A percentile compares a stretch with the other conserved stretches of the same genome.
phyloP scores from a whole-genome alignment of 2,113 vertebrate species.

The Cryptomyrus ogoouensis region DNA sequence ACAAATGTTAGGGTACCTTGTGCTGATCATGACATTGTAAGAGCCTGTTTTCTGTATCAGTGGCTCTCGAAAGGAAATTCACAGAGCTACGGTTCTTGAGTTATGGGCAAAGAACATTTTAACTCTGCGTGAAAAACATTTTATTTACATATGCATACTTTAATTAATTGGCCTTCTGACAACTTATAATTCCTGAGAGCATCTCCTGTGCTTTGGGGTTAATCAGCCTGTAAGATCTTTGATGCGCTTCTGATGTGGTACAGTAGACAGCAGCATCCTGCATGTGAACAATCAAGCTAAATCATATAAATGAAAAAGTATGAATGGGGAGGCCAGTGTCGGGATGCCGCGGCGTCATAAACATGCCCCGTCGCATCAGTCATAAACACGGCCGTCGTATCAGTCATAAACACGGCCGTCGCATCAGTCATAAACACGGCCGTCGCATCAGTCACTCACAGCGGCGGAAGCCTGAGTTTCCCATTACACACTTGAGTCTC shows the following conservation, averaged over 20 bases:
- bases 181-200: not conserved
- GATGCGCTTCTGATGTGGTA: not conserved
- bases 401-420: not conserved
- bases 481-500: conserved; percentile 9
- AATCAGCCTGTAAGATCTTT: not conserved
- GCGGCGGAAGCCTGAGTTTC: not conserved
- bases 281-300: not conserved
- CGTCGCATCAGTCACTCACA: not conserved
- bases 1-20: not conserved
- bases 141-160: not conserved
- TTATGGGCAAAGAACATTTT: not conserved
- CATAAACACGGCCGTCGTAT: not conserved
- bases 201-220: not conserved
- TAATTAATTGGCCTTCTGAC: not conserved
- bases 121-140: not conserved
- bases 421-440: not conserved
- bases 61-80: not conserved
- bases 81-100: not conserved
- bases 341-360: not conserved
- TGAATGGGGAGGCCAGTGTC: not conserved
- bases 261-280: not conserved
- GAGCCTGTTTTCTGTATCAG: not conserved
- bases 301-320: not conserved
- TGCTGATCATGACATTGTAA: not conserved
- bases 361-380: not conserved